Conservation (phyloP, 1,140 invertebrate species). For the Atta colombica region DNA sequence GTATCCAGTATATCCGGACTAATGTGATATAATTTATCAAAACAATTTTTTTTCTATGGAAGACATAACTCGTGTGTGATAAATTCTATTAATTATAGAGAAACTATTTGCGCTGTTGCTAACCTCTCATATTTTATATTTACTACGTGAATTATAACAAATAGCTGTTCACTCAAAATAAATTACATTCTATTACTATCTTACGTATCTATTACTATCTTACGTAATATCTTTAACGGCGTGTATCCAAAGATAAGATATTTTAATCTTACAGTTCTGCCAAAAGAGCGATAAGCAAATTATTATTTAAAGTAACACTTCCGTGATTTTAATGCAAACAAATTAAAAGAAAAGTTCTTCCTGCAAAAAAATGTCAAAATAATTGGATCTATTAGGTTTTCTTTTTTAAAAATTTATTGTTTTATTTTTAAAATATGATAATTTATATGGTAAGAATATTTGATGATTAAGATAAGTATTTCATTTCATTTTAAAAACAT, state of each 20-base stretch:
- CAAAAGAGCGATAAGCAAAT: not conserved
- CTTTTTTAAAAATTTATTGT: not conserved
- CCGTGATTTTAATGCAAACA: not conserved
- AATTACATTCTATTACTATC: not conserved
- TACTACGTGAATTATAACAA: conserved; percentile 25
- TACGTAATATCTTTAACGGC: not conserved
- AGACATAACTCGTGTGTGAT: conserved; percentile 30
- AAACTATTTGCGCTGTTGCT: conserved; percentile 20
- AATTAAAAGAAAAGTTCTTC: not conserved
- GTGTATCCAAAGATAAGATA: not conserved
- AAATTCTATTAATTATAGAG: conserved; percentile 39
- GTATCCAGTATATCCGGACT: conserved; percentile 14
- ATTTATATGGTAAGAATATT: conserved; percentile 10
- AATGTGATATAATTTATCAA: conserved; percentile 59
- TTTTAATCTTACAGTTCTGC: conserved; percentile 3
- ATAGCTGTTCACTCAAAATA: conserved; percentile 31
- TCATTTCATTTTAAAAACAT: not conserved
- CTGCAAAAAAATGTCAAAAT: not conserved
- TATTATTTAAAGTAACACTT: conserved; percentile 5
- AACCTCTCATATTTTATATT: conserved; percentile 29
- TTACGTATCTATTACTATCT: not conserved
- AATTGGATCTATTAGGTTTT: not conserved
- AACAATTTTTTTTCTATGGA: conserved; percentile 27
- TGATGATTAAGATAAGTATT: not conserved
- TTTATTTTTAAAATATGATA: not conserved